phyloP scores from a whole-genome alignment of 2,888 invertebrate genomes.

The Melinaea menophilus region DNA sequence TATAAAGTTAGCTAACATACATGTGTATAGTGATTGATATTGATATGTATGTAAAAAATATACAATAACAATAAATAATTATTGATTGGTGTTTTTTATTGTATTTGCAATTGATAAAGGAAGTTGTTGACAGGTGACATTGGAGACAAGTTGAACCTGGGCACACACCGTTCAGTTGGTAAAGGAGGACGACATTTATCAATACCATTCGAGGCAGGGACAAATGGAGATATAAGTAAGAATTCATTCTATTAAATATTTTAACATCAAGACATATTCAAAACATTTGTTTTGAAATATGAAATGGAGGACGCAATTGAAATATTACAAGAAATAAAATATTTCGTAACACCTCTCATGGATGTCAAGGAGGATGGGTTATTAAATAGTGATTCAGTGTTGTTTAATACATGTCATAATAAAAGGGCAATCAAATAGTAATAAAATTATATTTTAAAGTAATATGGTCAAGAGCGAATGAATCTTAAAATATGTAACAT shows the following conservation, averaged over 20 bases:
- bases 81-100: too few species aligned
- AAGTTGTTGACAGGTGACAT: constrained; percentile 54
- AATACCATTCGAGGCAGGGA: constrained; percentile 66
- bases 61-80: too few species aligned
- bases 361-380: neutral
- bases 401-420: neutral
- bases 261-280: neutral
- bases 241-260: constrained; percentile 32
- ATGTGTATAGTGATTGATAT: too few species aligned
- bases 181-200: constrained; percentile 70
- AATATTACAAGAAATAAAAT: neutral
- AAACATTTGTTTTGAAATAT: neutral
- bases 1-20: too few species aligned
- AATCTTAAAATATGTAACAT: too few species aligned
- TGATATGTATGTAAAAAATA: too few species aligned
- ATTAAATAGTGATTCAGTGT: neutral
- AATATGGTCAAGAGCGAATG: too few species aligned
- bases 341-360: neutral
- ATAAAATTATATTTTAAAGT: too few species aligned
- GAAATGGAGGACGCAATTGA: neutral
- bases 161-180: constrained; percentile 48
- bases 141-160: constrained; percentile 55
- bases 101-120: too few species aligned
- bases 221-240: constrained; percentile 71
- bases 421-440: too few species aligned